Conservation (phyloP, 2,888 invertebrate species). For the Schizaphis graminum region DNA sequence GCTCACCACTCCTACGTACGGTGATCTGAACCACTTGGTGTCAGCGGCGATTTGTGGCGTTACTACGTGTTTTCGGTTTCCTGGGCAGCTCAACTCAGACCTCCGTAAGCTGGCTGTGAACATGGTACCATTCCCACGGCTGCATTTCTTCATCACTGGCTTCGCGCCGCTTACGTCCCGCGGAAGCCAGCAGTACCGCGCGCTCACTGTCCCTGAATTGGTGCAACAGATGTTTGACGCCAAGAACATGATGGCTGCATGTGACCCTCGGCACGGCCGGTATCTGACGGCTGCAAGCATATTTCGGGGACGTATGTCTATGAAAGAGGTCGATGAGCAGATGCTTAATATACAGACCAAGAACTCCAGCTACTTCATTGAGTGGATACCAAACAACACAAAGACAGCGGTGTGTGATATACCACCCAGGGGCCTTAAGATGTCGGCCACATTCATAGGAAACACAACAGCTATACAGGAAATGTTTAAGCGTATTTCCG, state of each 20-base stretch:
- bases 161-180: background rate
- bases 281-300: constrained; percentile 71
- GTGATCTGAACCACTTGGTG: constrained; percentile 78
- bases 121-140: constrained; percentile 70
- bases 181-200: background rate
- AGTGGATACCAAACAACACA: constrained; percentile 86
- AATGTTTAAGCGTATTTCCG: constrained; percentile 73
- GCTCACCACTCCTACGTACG: constrained; percentile 77
- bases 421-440: constrained; percentile 78
- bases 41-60: constrained; percentile 73
- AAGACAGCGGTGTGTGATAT: constrained; percentile 87
- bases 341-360: constrained; percentile 81
- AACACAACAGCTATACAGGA: constrained; percentile 76
- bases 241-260: background rate
- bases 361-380: constrained; percentile 77
- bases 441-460: constrained; percentile 77
- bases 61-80: constrained; percentile 76
- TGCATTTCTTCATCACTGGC: background rate
- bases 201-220: background rate
- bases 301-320: constrained; percentile 71
- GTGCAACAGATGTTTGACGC: background rate
- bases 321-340: constrained; percentile 70
- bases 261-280: background rate
- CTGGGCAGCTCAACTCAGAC: constrained; percentile 77
- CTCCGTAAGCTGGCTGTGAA: constrained; percentile 75